Conservation (phyloP, 2,113 vertebrate genomes). For the Anas platyrhynchos region DNA sequence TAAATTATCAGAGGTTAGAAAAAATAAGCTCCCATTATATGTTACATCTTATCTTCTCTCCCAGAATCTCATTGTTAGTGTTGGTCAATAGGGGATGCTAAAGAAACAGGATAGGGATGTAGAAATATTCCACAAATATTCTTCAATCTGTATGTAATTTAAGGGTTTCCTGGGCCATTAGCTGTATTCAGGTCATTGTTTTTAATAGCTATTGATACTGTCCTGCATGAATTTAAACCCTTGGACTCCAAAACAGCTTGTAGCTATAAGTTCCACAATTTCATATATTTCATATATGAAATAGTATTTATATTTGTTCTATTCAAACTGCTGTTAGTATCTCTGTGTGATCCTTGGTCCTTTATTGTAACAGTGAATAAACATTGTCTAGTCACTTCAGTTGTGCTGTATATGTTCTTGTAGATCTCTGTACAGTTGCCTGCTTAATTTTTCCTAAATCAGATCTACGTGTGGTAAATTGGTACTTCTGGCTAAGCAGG, state of each 20-base stretch:
- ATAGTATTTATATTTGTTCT: background rate
- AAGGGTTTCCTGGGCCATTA: background rate
- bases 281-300: background rate
- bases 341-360: background rate
- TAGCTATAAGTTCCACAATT: background rate
- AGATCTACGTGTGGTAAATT: background rate
- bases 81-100: background rate
- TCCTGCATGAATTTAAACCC: background rate
- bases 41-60: background rate
- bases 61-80: background rate
- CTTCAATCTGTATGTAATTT: background rate
- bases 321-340: background rate
- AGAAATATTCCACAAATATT: background rate
- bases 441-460: background rate
- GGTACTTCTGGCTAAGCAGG: background rate
- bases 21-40: too few species aligned
- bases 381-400: background rate
- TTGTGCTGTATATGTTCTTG: fast-evolving
- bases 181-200: background rate
- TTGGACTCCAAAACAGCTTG: background rate
- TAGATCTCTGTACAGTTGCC: background rate
- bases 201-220: background rate
- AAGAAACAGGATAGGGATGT: background rate
- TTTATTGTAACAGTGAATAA: background rate
- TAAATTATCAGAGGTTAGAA: too few species aligned